Evolutionary conservation across 2,888 invertebrate species (phyloP).

Genomic region (Sphaerolaimus hirsutus): DNA sequence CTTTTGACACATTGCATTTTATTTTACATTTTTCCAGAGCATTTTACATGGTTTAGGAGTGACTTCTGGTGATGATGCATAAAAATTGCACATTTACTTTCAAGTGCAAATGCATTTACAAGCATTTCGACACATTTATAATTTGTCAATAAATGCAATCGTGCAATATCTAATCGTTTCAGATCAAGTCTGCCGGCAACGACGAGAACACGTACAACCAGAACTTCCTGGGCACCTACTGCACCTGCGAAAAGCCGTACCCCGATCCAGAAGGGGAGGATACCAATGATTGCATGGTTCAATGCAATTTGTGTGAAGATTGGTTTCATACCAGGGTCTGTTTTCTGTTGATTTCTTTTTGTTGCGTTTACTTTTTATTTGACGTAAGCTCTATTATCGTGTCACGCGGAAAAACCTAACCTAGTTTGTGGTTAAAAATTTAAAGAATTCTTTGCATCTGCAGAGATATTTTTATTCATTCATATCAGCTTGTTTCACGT

Average conservation of each 20-base stretch:
- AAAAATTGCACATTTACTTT: neutral
- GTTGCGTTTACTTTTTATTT: conserved; percentile 2
- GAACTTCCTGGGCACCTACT: conserved; percentile 76
- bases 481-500: conserved; percentile 16
- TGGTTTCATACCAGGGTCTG: conserved; percentile 62
- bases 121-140: neutral
- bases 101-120: neutral
- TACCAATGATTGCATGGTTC: conserved; percentile 62
- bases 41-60: too few relatives aligned
- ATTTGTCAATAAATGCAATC: neutral
- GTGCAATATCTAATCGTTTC: neutral
- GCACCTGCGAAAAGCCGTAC: conserved; percentile 68
- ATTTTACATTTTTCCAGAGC: too few relatives aligned
- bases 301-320: conserved; percentile 85
- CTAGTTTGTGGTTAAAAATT: too few relatives aligned
- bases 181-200: conserved; percentile 42
- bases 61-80: too few relatives aligned
- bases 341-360: conserved; percentile 1
- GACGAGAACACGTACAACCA: conserved; percentile 38
- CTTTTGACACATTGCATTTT: too few relatives aligned
- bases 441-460: neutral
- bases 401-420: too few relatives aligned
- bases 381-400: neutral
- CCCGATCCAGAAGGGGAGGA: conserved; percentile 62
- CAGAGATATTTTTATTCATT: conserved; percentile 29